Base-by-base conservation (phyloP, 92 coral and sea anemone genomes). In the Zoanthus gigantus region DNA sequence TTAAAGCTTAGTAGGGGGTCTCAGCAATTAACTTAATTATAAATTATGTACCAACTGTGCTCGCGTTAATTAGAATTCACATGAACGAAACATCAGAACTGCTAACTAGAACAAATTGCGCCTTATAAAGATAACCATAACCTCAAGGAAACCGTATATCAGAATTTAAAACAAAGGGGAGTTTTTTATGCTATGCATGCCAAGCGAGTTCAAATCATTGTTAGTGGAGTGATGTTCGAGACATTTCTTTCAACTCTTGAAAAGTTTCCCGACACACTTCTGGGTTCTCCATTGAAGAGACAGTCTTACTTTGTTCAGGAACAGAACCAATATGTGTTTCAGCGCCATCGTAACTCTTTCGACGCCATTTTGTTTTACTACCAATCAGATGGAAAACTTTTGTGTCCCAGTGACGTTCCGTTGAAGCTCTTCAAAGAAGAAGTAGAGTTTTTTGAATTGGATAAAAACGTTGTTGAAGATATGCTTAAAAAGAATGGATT, bases 201-300 rank as follows among this genome's bases (percentile, higher is more conserved):
- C 14, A 75, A 75, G 34, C 79, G 77, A 42, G 77, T 73, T 73
- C 13, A 42, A 73, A 73, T 73, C 77, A 73, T 16, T 45, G 57
- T 75, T 4, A 23, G 32, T 9, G 61, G 79, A 18, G 61, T 75
- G 61, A 47, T 75, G 4, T 45, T 75, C 31, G 79, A 75, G 50
- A 75, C 79, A 23, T 45, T 75, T 74, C 79, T 74, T 74, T 74
- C 57, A n/a, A 74, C 79, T 8, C 79, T 75, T 47, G 79, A 75
- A 48, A 75, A 75, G 61, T 75, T 75, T 23, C 79, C 79, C 37
- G 31, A 75, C 79, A 50, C 79, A 47, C 79, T 75, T 75, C 63
- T 74, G 2, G 79, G 79, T 48, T 45, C 57, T 74, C 32, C 60
- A n/a, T n/a, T 74, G 79, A 74, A 74, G 32, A n/a, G 79, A 0